Base-by-base conservation (phyloP, 2,888 invertebrate genomes). In the Drosophila melanosoma region DNA sequence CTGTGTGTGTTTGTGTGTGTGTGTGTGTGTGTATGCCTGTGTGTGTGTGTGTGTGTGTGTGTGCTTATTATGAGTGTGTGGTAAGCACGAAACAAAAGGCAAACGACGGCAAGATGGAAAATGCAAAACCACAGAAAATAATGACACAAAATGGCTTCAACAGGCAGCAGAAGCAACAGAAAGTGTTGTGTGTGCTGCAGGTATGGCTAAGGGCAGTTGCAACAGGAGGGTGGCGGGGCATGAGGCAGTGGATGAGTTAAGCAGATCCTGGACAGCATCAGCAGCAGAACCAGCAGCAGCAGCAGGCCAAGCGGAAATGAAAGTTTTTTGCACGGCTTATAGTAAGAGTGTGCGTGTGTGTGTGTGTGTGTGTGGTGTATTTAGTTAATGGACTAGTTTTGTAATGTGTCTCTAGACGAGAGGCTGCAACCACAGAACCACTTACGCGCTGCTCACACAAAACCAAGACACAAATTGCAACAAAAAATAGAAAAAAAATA, bases 51-150 rank as follows among this genome's bases (percentile, higher is more conserved):
- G n/a, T 4, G 10, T 62, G 48, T 68, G 59, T 58, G 42, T 54
- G 42, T 42, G 35, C 26, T 29, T 40, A 23, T 64, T 65, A 68
- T 66, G 49, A 65, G 56, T 58, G 57, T 72, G 71, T 64, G 61
- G 57, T 67, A 72, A 68, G 71, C 65, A 61, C 38, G 49, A 61
- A 80, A 84, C 84, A 84, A 83, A 82, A 76, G 84, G 80, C 75
- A 78, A 74, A 69, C 62, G 63, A 69, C 74, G 45, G 62, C 69
- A 76, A 79, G 77, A 74, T 76, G 84, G 87, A 77, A 87, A 83
- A 83, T 87, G 84, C 87, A 87, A 80, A 87, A 87, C 83, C 84
- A 79, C 84, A 85, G 69, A 82, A 87, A 76, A 84, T 87, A 85
- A 87, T 81, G 85, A 81, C 80, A 82, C 81, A 87, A 87, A 87